A percentile compares a stretch with the other conserved stretches of the same genome.
Conservation (phyloP, 2,113 vertebrate genomes). For the Rhinopithecus roxellana region DNA sequence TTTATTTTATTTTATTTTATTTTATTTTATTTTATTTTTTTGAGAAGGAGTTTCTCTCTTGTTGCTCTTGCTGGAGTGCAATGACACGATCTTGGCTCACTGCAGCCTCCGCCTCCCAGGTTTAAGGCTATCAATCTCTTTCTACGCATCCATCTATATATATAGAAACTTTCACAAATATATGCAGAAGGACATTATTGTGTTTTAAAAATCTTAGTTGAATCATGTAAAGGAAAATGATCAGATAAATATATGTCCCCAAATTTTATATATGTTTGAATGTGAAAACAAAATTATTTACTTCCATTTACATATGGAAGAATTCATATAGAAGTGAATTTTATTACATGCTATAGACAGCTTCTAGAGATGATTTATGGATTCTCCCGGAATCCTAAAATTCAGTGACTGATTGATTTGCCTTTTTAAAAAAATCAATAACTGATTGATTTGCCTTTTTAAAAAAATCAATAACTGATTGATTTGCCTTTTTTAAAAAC, state of each 20-base stretch:
- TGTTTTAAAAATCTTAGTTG: slow-evolving; percentile 54
- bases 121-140: neutral
- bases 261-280: neutral
- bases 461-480: no score
- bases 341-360: neutral
- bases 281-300: neutral
- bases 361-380: neutral
- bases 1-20: neutral
- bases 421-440: no score
- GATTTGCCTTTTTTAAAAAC: neutral
- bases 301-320: neutral
- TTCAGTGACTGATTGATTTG: neutral
- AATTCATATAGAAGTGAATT: neutral
- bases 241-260: neutral
- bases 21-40: neutral
- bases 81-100: no score
- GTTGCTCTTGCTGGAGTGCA: no score
- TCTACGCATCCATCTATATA: slow-evolving; percentile 24
- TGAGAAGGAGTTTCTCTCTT: no score
- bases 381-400: neutral
- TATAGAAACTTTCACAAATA: slow-evolving; percentile 24
- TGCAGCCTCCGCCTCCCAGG: no score
- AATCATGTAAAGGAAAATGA: slow-evolving; percentile 22
- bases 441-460: no score
- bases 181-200: neutral